These are phyloP conservation scores for Trematomus loennbergii DNA, from an alignment of 2,113 vertebrate genomes.

Conservation along the genomic window DNA sequence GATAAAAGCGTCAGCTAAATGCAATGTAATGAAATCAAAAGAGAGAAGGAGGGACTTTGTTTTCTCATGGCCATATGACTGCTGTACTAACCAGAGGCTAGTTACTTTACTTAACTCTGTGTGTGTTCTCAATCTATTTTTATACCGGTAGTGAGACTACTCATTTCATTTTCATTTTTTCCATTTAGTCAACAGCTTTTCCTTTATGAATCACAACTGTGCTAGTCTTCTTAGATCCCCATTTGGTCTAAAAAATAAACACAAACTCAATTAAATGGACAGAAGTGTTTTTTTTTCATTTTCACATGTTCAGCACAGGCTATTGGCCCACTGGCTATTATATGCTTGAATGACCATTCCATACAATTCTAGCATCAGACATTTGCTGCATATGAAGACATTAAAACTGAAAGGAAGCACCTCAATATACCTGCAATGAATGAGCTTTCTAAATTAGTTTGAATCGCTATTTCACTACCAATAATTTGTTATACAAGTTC, in stretches of 20 bases:
- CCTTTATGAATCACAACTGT: neutral
- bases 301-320: neutral
- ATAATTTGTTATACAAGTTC: neutral
- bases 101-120: neutral
- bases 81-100: slow-evolving; percentile 17
- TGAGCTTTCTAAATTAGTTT: neutral
- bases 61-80: slow-evolving; percentile 41
- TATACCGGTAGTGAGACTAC: neutral
- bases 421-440: neutral
- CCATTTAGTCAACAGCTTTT: neutral
- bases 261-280: neutral
- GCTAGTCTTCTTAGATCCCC: neutral
- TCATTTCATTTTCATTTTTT: neutral
- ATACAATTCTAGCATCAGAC: neutral
- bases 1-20: too few species aligned
- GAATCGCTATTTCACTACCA: neutral
- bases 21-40: neutral
- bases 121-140: neutral
- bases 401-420: neutral
- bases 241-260: neutral
- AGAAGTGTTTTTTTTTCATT: neutral
- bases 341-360: neutral
- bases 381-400: neutral
- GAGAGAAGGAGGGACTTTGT: neutral
- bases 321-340: neutral